Evolutionary conservation across 2,113 vertebrate species (phyloP).

Genomic region (Pheucticus melanocephalus): DNA sequence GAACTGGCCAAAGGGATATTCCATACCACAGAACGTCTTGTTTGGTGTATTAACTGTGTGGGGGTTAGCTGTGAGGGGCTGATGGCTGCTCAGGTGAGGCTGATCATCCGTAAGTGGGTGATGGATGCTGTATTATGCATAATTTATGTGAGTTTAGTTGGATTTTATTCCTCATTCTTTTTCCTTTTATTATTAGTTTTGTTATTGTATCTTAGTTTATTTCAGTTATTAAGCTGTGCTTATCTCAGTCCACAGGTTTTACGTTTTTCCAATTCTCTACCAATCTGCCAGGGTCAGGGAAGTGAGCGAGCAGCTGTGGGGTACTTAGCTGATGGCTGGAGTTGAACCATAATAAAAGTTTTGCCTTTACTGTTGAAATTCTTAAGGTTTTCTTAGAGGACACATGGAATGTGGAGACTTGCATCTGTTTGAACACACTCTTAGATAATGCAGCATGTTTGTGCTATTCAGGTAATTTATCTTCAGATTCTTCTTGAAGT

Average conservation of each 20-base stretch:
- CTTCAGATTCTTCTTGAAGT: not conserved
- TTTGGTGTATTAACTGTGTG: not conserved
- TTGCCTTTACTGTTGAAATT: not conserved
- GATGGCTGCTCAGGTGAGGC: not conserved
- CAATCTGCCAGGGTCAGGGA: not conserved
- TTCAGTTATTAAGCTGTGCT: not conserved
- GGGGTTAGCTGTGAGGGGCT: not conserved
- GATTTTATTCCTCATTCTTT: not conserved
- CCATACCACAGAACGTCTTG: not conserved
- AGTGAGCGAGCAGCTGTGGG: accelerated
- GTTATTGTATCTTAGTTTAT: not conserved
- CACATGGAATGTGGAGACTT: not conserved
- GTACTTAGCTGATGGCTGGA: not conserved
- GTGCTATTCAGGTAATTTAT: not conserved
- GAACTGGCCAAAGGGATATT: not conserved
- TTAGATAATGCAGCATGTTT: not conserved
- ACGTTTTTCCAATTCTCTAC: not conserved
- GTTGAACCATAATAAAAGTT: not conserved
- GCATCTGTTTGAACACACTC: not conserved
- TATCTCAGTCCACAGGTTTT: not conserved
- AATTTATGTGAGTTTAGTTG: not conserved
- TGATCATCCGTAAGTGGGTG: not conserved
- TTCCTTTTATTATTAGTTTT: not conserved
- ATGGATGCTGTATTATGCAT: not conserved
- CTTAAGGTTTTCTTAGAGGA: not conserved